Conservation (phyloP, 2,888 invertebrate genomes). For the Aspidapion aeneum region DNA sequence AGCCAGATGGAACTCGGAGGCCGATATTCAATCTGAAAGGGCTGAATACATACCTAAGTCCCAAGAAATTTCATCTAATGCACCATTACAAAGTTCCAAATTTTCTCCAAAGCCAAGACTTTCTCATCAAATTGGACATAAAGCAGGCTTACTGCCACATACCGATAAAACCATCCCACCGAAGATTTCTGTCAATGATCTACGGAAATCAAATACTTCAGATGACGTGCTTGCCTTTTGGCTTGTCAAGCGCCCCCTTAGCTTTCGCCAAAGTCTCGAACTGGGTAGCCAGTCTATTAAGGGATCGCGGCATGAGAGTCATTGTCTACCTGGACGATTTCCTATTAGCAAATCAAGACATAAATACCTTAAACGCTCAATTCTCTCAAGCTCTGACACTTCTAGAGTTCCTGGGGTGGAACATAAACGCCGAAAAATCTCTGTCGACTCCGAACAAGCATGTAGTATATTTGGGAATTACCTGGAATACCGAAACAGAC, state of each 20-base stretch:
- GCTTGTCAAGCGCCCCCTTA: not conserved
- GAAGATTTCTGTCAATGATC: not conserved
- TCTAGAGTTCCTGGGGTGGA: no score
- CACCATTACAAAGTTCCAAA: not conserved
- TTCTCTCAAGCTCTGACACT: no score
- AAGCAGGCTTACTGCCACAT: not conserved
- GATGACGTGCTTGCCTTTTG: not conserved
- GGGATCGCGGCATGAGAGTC: no score
- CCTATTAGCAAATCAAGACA: no score
- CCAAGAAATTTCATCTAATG: not conserved
- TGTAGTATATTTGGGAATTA: no score
- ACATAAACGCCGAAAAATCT: no score
- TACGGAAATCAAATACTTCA: not conserved
- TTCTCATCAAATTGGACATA: not conserved
- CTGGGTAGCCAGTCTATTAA: no score
- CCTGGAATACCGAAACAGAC: no score
- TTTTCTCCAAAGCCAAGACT: not conserved
- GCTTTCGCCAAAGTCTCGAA: no score
- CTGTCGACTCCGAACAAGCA: no score
- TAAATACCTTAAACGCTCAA: no score
- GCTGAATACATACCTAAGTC: not conserved
- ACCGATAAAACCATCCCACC: not conserved
- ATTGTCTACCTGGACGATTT: no score
- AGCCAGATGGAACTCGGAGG: not conserved
- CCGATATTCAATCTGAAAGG: not conserved